These are phyloP conservation scores for Mesorhabditis sp. DNA, from an alignment of 2,888 invertebrate genomes.

Conservation along the genomic window DNA sequence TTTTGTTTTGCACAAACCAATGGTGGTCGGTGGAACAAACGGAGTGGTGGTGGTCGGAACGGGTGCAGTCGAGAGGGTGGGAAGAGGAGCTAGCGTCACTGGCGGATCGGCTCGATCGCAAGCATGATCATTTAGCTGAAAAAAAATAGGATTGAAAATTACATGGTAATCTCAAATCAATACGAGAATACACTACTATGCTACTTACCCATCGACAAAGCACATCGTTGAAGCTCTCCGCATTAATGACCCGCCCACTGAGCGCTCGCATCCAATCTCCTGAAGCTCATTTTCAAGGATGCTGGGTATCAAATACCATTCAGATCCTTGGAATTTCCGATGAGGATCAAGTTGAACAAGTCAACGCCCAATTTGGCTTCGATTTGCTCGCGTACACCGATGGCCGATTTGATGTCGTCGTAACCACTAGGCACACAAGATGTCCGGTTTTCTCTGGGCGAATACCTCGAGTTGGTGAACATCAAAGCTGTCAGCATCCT, in stretches of 20 bases:
- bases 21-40: neutral
- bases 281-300: no score
- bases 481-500: neutral
- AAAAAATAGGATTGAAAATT: neutral
- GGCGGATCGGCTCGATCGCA: neutral
- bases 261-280: neutral
- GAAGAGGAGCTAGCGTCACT: neutral
- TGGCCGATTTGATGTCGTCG: neutral
- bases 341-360: neutral
- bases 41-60: neutral
- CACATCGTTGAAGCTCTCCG: neutral
- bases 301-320: neutral
- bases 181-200: no score
- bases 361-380: neutral
- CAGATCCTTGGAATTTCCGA: neutral
- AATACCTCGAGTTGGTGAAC: neutral
- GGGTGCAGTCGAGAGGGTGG: neutral
- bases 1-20: neutral
- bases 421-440: neutral
- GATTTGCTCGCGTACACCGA: slow-evolving; percentile 2
- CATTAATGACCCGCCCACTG: neutral
- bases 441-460: neutral
- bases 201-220: neutral
- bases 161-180: no score
- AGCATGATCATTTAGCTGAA: slow-evolving; percentile 1